phyloP scores from a whole-genome alignment of 2,797 vertebrate species.

The Pipistrellus kuhlii region DNA sequence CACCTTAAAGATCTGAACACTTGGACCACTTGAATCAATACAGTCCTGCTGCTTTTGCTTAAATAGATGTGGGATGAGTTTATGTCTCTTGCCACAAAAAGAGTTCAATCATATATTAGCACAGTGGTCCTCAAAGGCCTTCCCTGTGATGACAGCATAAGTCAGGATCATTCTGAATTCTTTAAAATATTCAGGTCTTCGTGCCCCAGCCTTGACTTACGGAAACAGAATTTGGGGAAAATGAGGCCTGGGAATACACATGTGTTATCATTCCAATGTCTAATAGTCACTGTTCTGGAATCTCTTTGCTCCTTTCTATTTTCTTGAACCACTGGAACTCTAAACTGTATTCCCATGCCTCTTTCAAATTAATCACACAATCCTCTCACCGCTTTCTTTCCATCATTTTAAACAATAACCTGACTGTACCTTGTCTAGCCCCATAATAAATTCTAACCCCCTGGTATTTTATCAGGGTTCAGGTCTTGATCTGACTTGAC shows the following conservation, averaged over 20 bases:
- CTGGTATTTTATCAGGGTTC: constrained; percentile 24
- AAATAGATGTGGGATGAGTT: constrained; percentile 4
- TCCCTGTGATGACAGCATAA: background rate
- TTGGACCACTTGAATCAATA: background rate
- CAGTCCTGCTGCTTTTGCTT: background rate
- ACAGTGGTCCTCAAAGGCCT: background rate
- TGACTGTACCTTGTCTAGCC: background rate
- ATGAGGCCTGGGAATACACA: background rate
- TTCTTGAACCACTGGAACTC: background rate
- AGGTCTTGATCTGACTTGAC: background rate
- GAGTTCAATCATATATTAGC: background rate
- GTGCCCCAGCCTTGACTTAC: background rate
- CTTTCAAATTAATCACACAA: background rate
- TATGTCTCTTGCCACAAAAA: constrained; percentile 28
- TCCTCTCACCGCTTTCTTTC: background rate
- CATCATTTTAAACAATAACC: background rate
- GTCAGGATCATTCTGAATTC: background rate
- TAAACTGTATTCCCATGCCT: background rate
- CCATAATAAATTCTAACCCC: background rate
- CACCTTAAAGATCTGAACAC: background rate
- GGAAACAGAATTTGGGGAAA: constrained; percentile 9
- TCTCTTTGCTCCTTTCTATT: background rate
- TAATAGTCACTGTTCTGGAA: background rate
- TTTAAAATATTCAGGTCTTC: background rate
- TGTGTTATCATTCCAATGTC: background rate